Evolutionary conservation across 30 jellyfish, hydroid and myxozoan species (phyloP).

Genomic region (Pelagia noctiluca): DNA sequence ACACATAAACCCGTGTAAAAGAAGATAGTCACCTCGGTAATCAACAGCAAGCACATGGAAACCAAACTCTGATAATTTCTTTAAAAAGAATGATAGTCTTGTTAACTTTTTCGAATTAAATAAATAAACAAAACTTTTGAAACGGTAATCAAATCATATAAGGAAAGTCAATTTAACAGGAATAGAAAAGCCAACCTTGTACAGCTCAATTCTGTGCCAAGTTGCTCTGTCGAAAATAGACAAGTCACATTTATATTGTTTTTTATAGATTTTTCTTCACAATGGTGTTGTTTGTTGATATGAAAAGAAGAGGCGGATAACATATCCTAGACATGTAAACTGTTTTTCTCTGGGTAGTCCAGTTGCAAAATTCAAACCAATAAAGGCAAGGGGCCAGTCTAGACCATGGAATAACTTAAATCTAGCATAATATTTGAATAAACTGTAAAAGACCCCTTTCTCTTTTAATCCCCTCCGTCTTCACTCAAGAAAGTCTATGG

Average conservation of each 20-base stretch:
- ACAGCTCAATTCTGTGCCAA: slow-evolving; percentile 78
- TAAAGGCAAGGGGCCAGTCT: background rate
- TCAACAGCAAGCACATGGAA: slow-evolving; percentile 75
- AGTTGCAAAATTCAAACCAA: background rate
- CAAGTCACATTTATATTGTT: background rate
- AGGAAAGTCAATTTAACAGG: background rate
- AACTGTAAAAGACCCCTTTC: too few species aligned
- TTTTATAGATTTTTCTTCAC: too few species aligned
- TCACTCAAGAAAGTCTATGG: too few species aligned
- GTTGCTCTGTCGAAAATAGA: slow-evolving; percentile 65
- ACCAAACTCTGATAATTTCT: slow-evolving; percentile 83
- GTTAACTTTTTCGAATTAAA: background rate
- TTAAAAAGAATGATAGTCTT: background rate
- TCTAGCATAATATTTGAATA: too few species aligned
- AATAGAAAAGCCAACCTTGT: slow-evolving; percentile 40
- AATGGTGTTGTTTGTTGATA: too few species aligned
- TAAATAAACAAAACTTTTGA: background rate
- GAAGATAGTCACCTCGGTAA: slow-evolving; percentile 71
- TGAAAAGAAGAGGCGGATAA: background rate
- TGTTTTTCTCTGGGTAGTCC: too few species aligned
- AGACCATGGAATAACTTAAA: background rate
- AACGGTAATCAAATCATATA: background rate
- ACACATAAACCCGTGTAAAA: too few species aligned
- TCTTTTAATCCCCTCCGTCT: too few species aligned
- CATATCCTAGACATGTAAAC: background rate